Conservation (phyloP, 1,140 invertebrate species). For the Aporrectodea caliginosa region DNA sequence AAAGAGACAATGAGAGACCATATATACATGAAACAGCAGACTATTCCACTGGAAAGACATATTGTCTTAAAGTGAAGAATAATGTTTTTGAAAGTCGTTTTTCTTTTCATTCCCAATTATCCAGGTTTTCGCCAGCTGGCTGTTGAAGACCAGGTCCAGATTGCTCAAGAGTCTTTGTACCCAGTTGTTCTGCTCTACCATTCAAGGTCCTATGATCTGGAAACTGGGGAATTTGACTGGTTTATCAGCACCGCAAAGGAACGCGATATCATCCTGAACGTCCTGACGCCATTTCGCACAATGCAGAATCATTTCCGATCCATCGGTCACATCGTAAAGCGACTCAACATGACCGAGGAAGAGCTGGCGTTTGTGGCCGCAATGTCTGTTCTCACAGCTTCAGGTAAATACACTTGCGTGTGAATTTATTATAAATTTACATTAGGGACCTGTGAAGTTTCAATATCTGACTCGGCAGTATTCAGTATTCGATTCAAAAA, state of each 20-base stretch:
- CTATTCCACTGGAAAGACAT: too few species aligned
- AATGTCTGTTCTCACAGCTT: constrained; percentile 12
- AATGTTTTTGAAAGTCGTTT: too few species aligned
- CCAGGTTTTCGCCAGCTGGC: constrained; percentile 11
- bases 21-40: too few species aligned
- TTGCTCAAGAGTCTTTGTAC: constrained; percentile 10
- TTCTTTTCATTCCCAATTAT: too few species aligned
- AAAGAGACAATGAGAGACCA: too few species aligned
- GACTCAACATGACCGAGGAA: constrained; percentile 6
- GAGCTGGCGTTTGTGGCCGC: constrained; percentile 15
- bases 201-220: constrained; percentile 12
- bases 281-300: constrained; percentile 5
- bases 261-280: constrained; percentile 9
- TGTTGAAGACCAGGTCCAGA: background rate
- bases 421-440: too few species aligned
- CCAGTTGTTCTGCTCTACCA: constrained; percentile 16
- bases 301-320: constrained; percentile 15
- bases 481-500: too few species aligned
- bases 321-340: background rate
- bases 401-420: too few species aligned
- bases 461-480: too few species aligned
- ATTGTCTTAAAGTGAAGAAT: too few species aligned
- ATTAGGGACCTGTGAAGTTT: too few species aligned
- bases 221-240: constrained; percentile 14
- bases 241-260: constrained; percentile 8